Conservation (phyloP, 1,140 invertebrate genomes). For the Eriosoma lanigerum region DNA sequence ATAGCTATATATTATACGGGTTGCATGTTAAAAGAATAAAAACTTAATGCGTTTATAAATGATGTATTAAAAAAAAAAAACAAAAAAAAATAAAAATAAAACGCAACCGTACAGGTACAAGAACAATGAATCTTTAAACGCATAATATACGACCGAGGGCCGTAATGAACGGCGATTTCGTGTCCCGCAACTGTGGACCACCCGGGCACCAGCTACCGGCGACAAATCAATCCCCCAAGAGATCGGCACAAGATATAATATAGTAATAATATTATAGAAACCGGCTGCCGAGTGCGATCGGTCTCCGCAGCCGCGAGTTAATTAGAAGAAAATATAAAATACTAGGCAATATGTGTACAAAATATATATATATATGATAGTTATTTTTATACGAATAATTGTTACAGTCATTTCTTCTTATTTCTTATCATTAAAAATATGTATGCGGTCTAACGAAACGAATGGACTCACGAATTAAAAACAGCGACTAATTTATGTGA, state of each 20-base stretch:
- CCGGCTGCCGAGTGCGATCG: slow-evolving; percentile 10
- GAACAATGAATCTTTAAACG: slow-evolving; percentile 23
- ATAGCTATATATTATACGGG: neutral
- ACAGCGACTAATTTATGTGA: slow-evolving; percentile 4
- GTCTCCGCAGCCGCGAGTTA: slow-evolving; percentile 1
- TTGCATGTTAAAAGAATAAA: neutral
- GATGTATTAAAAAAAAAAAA: neutral
- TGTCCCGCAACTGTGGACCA: slow-evolving; percentile 31
- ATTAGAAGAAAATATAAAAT: slow-evolving; percentile 35
- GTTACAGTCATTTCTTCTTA: no score
- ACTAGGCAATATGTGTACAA: no score
- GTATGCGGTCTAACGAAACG: neutral
- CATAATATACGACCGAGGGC: neutral
- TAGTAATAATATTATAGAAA: neutral
- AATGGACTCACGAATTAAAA: neutral
- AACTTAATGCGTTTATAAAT: slow-evolving; percentile 6
- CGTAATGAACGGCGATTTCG: slow-evolving; percentile 45
- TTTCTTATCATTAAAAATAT: no score
- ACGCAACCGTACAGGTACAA: neutral
- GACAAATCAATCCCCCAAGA: slow-evolving; percentile 48
- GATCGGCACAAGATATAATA: slow-evolving; percentile 24
- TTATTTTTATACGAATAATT: no score
- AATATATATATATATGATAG: no score
- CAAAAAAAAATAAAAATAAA: neutral
- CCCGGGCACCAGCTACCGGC: slow-evolving; percentile 37